Conservation (phyloP, 2,113 vertebrate genomes). For the Smithornis capensis region DNA sequence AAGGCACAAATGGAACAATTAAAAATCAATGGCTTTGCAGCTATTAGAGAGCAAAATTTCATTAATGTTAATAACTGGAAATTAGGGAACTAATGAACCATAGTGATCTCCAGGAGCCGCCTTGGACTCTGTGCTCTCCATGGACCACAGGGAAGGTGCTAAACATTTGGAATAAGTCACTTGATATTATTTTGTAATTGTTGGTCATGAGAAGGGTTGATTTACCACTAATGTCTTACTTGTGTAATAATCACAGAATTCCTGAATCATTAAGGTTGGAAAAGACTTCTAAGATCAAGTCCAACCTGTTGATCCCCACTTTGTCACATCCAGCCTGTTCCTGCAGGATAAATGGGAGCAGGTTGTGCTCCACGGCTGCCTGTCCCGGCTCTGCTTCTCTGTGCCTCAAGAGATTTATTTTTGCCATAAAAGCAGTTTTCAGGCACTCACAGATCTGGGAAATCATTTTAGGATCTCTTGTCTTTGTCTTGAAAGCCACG, state of each 20-base stretch:
- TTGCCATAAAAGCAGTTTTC: background rate
- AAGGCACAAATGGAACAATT: constrained; percentile 30
- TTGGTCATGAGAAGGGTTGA: background rate
- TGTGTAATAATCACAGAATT: background rate
- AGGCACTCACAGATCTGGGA: background rate
- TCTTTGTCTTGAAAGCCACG: background rate
- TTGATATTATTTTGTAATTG: background rate
- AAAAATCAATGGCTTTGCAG: constrained; percentile 31
- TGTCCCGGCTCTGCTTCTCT: background rate
- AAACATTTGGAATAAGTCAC: background rate
- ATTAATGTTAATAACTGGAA: constrained; percentile 47
- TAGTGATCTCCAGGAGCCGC: constrained; percentile 23
- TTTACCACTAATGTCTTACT: background rate
- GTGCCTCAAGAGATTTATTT: background rate
- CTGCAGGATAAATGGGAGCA: background rate
- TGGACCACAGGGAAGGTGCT: background rate
- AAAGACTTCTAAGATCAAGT: background rate
- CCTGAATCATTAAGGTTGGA: background rate
- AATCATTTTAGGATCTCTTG: background rate
- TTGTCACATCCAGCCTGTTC: background rate
- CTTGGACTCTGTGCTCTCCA: background rate
- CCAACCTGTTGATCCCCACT: background rate
- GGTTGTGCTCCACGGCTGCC: background rate
- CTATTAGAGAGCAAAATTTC: constrained; percentile 40
- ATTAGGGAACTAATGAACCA: constrained; percentile 20